phyloP scores from a whole-genome alignment of 1,140 invertebrate species.

The Antheraea mylitta region DNA sequence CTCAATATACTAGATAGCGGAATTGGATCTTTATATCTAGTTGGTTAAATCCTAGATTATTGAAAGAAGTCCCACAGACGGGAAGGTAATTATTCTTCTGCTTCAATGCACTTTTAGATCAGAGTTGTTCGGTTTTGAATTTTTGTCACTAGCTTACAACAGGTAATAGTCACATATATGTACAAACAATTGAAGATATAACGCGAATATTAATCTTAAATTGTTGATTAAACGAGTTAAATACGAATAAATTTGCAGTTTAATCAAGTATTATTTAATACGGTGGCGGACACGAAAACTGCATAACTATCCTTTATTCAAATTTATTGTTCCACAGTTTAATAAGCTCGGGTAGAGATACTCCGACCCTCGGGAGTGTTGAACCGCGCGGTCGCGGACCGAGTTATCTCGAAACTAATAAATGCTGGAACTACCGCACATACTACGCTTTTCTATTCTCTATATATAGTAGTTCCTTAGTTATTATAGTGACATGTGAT shows the following conservation, averaged over 20 bases:
- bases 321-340: slow-evolving; percentile 65
- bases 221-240: too few species aligned
- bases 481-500: slow-evolving; percentile 32
- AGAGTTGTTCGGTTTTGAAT: too few species aligned
- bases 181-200: too few species aligned
- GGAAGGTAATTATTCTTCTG: too few species aligned
- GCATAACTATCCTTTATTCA: slow-evolving; percentile 73
- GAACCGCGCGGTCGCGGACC: slow-evolving; percentile 13
- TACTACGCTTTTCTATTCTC: neutral
- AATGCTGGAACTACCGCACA: slow-evolving; percentile 21
- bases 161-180: too few species aligned
- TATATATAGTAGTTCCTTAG: slow-evolving; percentile 5
- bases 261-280: slow-evolving; percentile 46
- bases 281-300: slow-evolving; percentile 55
- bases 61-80: too few species aligned
- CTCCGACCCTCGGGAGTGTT: neutral
- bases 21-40: too few species aligned
- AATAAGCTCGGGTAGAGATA: slow-evolving; percentile 32
- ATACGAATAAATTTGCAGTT: neutral
- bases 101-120: too few species aligned
- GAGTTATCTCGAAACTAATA: slow-evolving; percentile 61
- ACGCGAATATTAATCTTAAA: too few species aligned
- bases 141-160: too few species aligned
- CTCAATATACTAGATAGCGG: too few species aligned
- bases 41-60: too few species aligned